These are phyloP conservation scores for Numenius arquata DNA, from an alignment of 2,113 vertebrate genomes.

Conservation along the genomic window DNA sequence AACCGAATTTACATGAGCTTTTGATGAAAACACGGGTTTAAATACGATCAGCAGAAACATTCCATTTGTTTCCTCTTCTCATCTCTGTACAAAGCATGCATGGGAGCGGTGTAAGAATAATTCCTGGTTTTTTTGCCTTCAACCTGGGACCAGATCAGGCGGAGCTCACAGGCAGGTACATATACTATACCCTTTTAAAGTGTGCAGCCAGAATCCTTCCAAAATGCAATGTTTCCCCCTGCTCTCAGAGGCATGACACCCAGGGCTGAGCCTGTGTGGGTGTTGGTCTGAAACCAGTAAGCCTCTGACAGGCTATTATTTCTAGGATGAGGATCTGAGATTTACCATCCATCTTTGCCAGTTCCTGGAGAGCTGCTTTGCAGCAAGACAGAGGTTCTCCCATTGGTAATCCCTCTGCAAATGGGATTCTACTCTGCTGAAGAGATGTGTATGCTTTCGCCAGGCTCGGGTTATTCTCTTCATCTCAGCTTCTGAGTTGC, in stretches of 20 bases:
- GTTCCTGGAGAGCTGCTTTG: not conserved
- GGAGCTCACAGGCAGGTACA: not conserved
- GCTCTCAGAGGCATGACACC: not conserved
- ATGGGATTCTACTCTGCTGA: not conserved
- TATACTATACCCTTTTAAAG: not conserved
- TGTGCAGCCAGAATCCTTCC: not conserved
- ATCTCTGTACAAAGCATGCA: not conserved
- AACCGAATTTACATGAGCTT: not conserved
- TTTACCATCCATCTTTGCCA: not conserved
- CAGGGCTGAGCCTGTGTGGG: not conserved
- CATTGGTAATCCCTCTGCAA: not conserved
- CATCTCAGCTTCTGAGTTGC: not conserved
- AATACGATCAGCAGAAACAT: not conserved
- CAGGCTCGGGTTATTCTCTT: not conserved
- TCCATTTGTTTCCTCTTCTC: not conserved
- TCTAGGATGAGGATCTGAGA: not conserved
- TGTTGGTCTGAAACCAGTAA: not conserved
- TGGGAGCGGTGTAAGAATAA: not conserved
- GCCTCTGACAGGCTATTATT: not conserved
- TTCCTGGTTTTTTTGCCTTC: not conserved
- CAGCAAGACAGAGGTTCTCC: not conserved
- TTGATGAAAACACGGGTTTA: not conserved
- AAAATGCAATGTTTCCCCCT: not conserved
- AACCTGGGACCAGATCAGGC: not conserved
- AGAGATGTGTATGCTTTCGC: not conserved